These are phyloP conservation scores for Drosophila mayaguana DNA, from an alignment of 2,888 invertebrate species.

Conservation along the genomic window DNA sequence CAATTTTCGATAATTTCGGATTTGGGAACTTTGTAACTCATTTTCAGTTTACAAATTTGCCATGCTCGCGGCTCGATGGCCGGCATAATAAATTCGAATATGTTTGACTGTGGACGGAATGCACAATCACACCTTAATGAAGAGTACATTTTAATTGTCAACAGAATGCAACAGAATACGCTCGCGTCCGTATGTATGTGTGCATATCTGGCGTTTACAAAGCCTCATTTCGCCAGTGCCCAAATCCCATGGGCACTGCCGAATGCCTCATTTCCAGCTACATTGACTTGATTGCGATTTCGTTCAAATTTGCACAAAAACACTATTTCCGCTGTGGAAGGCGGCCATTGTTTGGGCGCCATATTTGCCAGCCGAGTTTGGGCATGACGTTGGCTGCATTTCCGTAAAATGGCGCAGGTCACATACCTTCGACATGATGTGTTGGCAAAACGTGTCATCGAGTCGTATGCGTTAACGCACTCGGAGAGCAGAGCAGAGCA, in stretches of 20 bases:
- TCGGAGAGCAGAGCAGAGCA: not conserved
- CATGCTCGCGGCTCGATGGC: not conserved
- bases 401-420: conserved; percentile 67
- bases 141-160: conserved; percentile 63
- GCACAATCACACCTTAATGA: conserved; percentile 71
- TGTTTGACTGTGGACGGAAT: not conserved
- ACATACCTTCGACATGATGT: conserved; percentile 73
- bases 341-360: conserved; percentile 56
- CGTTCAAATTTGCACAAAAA: conserved; percentile 72
- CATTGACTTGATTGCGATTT: conserved; percentile 46
- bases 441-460: conserved; percentile 79
- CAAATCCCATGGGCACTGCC: not conserved
- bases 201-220: not conserved
- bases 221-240: not conserved
- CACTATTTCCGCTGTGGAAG: conserved; percentile 33
- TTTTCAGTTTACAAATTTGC: not conserved
- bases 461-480: conserved; percentile 32
- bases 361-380: conserved; percentile 65
- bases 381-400: conserved; percentile 48
- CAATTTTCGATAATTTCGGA: not conserved
- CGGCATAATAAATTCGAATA: not conserved
- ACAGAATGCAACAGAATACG: conserved; percentile 59
- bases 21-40: not conserved
- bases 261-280: not conserved
- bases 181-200: not conserved